Conservation (phyloP, 2,113 vertebrate species). For the Bubalus kerabau region DNA sequence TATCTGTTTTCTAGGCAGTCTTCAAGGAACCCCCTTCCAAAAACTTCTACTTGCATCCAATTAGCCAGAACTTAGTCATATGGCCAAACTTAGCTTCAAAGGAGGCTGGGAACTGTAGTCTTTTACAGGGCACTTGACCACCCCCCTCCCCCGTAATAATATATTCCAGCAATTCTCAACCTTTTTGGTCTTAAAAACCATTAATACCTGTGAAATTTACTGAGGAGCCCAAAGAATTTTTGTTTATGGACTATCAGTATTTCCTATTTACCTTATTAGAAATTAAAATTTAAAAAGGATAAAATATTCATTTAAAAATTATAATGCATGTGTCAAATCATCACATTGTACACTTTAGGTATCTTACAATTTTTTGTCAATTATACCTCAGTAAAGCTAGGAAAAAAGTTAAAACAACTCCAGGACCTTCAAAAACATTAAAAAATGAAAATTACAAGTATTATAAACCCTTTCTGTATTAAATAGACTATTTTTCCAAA, state of each 20-base stretch:
- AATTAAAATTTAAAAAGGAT: neutral
- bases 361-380: neutral
- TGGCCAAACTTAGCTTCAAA: neutral
- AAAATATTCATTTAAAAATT: neutral
- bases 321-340: neutral
- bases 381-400: neutral
- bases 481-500: slow-evolving; percentile 8
- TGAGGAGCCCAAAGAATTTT: neutral
- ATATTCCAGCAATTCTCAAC: neutral
- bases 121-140: neutral
- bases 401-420: neutral
- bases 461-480: neutral
- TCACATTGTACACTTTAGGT: neutral
- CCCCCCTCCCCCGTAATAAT: rapidly evolving
- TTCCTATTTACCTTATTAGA: neutral
- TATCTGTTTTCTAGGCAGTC: neutral
- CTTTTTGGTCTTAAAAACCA: neutral
- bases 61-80: neutral
- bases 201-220: neutral
- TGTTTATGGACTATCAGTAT: neutral
- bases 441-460: neutral
- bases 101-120: neutral
- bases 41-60: neutral
- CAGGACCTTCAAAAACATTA: neutral
- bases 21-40: neutral